A percentile compares a stretch with the other conserved stretches of the same genome.
Conservation (phyloP, 2,888 invertebrate genomes). For the Eristalis arbustorum region DNA sequence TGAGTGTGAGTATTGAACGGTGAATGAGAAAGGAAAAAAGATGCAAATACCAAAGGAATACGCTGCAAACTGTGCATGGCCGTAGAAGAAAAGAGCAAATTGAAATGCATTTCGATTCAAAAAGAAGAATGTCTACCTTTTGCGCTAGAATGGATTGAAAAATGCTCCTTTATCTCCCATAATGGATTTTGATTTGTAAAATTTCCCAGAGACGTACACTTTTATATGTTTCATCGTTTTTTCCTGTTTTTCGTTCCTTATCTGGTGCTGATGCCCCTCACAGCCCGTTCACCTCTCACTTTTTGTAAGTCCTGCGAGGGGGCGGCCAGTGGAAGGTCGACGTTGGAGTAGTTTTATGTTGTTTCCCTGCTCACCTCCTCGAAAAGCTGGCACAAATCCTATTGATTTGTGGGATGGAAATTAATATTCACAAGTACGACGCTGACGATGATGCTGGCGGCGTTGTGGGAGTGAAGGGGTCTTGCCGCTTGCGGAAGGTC, state of each 20-base stretch:
- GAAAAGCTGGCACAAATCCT: constrained; percentile 8
- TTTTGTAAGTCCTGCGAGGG: constrained; percentile 14
- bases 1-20: background rate
- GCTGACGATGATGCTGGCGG: background rate
- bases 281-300: background rate
- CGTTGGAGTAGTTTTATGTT: constrained; percentile 12
- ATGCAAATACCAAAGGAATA: constrained; percentile 64
- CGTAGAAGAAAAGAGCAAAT: constrained; percentile 38
- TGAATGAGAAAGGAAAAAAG: constrained; percentile 6
- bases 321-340: background rate
- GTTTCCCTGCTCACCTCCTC: background rate
- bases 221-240: constrained; percentile 10
- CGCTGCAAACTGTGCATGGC: constrained; percentile 6
- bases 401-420: constrained; percentile 52
- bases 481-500: background rate
- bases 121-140: constrained; percentile 37
- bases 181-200: constrained; percentile 70
- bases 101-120: constrained; percentile 55
- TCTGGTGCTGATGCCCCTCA: background rate
- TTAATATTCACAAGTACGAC: constrained; percentile 54
- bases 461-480: background rate
- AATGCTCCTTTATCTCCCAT: constrained; percentile 63
- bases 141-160: constrained; percentile 54
- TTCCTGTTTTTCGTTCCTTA: too few relatives aligned
- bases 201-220: constrained; percentile 59